Evolutionary conservation across 2,888 invertebrate species (phyloP), one percentile per base, ranked within the genome.

Genomic region (Cryptocheilus praepositus): DNA sequence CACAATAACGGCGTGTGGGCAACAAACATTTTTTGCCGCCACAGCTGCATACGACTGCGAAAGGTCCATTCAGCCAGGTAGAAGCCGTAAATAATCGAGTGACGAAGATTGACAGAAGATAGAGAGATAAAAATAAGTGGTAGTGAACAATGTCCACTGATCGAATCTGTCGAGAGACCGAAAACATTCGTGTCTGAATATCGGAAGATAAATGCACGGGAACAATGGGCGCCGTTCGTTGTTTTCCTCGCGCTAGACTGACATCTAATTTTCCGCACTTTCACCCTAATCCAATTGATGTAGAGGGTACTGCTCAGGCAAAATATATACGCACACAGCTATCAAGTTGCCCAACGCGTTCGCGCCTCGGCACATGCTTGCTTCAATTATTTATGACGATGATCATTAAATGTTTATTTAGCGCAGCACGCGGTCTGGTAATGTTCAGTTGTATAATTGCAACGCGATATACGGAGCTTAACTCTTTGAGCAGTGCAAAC

Each of bases 181-280:
- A 78, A 81, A 81, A 81, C 76, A 76, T 74, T 79, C 73, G 81
- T 69, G 67, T 67, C 73, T 62, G 55, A 70, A 76, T 64, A 63
- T 64, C 67, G 71, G 71, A 61, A 70, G 74, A 76, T 72, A 72
- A 77, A 79, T 75, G 74, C 76, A 72, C 61, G 57, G 72, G 74
- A 71, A 74, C 81, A 81, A 79, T 73, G 78, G 82, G 75, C 46
- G 56, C 52, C 67, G 56, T 19, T 52, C 55, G 70, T 74, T 78
- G 74, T 72, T 74, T 76, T 69, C 69, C 67, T 70, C 56, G 53
- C 45, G 60, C 60, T 58, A 71, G 69, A 63, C 77, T 77, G 83
- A 82, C 81, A 83, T 76, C 81, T 81, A 83, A 83, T 83, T 83
- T 83, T 77, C 82, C 81, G 81, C 82, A 77, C 81, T 81, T 81